These are phyloP conservation scores for Aegithalos caudatus DNA, from an alignment of 2,113 vertebrate species.

Conservation along the genomic window DNA sequence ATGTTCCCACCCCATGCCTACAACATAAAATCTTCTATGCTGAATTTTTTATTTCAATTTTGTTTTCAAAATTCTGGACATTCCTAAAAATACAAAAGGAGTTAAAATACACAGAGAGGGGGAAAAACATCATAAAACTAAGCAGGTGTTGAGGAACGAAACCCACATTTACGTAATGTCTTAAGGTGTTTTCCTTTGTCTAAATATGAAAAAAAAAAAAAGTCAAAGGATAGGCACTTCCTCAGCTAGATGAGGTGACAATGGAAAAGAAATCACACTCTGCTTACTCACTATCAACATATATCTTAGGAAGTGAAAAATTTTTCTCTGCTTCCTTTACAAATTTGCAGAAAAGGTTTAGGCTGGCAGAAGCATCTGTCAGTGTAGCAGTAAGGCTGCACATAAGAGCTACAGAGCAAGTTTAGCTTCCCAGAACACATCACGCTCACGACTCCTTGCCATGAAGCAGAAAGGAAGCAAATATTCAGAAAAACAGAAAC, in stretches of 20 bases:
- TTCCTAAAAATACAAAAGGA: not conserved
- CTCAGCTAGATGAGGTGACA: not conserved
- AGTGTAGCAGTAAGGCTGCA: not conserved
- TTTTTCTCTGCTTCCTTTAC: not conserved
- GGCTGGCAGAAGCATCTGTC: not conserved
- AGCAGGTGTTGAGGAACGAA: not conserved
- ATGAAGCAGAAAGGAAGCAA: not conserved
- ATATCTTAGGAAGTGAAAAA: not conserved
- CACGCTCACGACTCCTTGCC: not conserved
- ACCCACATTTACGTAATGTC: not conserved
- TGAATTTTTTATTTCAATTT: not conserved
- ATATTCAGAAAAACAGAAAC: not conserved
- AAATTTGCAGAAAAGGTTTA: not conserved
- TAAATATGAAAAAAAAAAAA: not conserved
- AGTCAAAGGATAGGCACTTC: not conserved
- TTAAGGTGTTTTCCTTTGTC: not conserved
- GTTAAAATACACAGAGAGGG: not conserved
- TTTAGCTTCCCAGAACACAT: not conserved
- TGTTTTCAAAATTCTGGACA: not conserved
- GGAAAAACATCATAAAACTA: not conserved
- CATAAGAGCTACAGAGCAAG: not conserved
- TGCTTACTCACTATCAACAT: not conserved
- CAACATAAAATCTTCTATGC: not conserved
- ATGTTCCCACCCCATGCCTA: not conserved
- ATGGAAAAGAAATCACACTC: not conserved